phyloP scores from a whole-genome alignment of 2,797 vertebrate genomes.

The Pantherophis alleghaniensis region DNA sequence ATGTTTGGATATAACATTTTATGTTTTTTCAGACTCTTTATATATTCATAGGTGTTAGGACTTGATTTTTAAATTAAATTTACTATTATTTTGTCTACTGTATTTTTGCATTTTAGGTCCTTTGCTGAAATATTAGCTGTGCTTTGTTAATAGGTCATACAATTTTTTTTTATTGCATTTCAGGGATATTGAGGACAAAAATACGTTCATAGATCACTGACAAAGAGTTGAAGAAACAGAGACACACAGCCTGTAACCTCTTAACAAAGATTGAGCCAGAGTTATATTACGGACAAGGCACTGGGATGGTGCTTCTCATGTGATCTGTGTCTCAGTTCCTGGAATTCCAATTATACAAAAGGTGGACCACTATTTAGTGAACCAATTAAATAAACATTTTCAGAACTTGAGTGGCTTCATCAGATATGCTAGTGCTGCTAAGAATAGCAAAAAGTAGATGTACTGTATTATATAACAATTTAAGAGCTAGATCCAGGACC shows the following conservation, averaged over 20 bases:
- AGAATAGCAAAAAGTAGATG: not conserved
- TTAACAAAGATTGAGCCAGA: not conserved
- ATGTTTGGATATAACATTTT: not conserved
- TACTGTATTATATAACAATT: not conserved
- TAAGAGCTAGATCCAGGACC: not conserved
- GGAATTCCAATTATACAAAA: not conserved
- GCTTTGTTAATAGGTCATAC: not conserved
- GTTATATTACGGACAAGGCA: not conserved
- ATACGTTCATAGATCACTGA: not conserved
- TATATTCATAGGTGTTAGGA: not conserved
- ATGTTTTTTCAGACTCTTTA: not conserved
- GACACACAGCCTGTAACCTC: not conserved
- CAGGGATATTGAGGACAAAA: not conserved
- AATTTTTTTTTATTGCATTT: not conserved
- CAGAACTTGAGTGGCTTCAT: not conserved
- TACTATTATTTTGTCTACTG: not conserved
- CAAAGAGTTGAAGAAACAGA: not conserved
- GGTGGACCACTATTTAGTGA: not conserved
- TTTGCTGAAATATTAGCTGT: not conserved
- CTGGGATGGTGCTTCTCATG: not conserved
- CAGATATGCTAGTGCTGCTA: not conserved
- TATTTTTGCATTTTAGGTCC: not conserved
- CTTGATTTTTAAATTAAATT: not conserved
- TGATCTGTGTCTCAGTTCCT: not conserved
- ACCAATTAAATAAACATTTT: not conserved